Conservation (phyloP, 2,888 invertebrate species). For the Isoperla grammatica region DNA sequence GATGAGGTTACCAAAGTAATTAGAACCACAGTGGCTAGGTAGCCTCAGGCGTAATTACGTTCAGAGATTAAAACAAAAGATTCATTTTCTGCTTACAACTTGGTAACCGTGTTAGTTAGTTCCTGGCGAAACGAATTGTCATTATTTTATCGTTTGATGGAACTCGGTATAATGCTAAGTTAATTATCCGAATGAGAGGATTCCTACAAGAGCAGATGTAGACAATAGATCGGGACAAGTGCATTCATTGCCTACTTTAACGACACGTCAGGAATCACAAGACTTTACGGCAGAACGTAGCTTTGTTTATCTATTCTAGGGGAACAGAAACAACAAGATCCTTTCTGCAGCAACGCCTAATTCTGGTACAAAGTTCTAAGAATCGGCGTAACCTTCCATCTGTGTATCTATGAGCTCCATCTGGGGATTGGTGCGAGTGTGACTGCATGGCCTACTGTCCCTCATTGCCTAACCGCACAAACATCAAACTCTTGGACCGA, state of each 20-base stretch:
- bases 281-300: neutral
- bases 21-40: slow-evolving; percentile 1
- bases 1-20: slow-evolving; percentile 13
- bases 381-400: slow-evolving; percentile 1
- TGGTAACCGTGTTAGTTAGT: neutral
- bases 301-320: no score
- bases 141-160: neutral
- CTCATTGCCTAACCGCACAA: no score
- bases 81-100: slow-evolving; percentile 24
- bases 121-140: neutral
- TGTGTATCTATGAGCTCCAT: neutral
- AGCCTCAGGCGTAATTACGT: slow-evolving; percentile 29
- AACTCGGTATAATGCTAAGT: neutral
- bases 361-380: slow-evolving; percentile 1
- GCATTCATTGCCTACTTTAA: neutral
- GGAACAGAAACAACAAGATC: neutral
- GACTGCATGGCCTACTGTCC: neutral
- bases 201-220: neutral
- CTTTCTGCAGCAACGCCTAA: slow-evolving; percentile 1
- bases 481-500: no score
- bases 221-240: neutral
- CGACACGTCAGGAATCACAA: neutral
- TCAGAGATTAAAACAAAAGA: slow-evolving; percentile 32
- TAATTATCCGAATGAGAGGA: no score
- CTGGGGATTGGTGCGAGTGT: no score